Conservation (phyloP, 2,113 vertebrate species). For the Hippocampus mohnikei region DNA sequence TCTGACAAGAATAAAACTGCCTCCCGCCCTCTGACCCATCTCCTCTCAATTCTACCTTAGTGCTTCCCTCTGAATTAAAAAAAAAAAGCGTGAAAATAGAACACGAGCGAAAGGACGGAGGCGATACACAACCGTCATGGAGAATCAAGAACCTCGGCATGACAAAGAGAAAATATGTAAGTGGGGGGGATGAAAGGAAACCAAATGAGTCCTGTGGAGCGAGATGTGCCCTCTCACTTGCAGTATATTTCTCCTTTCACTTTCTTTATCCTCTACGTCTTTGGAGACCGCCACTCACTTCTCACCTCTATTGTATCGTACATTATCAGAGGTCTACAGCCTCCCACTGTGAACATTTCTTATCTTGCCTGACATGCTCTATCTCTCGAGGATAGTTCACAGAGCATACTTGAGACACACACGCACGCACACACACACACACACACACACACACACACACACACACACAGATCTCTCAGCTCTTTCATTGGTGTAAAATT, state of each 20-base stretch:
- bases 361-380: conserved; percentile 70
- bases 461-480: background rate
- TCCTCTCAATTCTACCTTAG: conserved; percentile 16
- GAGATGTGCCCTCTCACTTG: conserved; percentile 45
- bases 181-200: conserved; percentile 37
- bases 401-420: conserved; percentile 36
- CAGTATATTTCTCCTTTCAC: conserved; percentile 46
- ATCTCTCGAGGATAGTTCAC: conserved; percentile 70
- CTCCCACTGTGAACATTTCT: conserved; percentile 62
- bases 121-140: background rate
- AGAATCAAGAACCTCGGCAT: conserved; percentile 10
- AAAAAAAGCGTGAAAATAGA: conserved; percentile 45
- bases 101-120: conserved; percentile 5
- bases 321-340: conserved; percentile 70
- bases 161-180: conserved; percentile 22
- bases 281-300: conserved; percentile 31
- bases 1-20: conserved; percentile 25
- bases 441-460: conserved; percentile 15
- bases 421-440: background rate
- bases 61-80: conserved; percentile 31
- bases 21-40: conserved; percentile 16
- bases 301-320: conserved; percentile 69
- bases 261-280: conserved; percentile 45
- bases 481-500: background rate
- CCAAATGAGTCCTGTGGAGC: conserved; percentile 55